phyloP scores from a whole-genome alignment of 2,113 vertebrate genomes.

The Charadrius vociferus region DNA sequence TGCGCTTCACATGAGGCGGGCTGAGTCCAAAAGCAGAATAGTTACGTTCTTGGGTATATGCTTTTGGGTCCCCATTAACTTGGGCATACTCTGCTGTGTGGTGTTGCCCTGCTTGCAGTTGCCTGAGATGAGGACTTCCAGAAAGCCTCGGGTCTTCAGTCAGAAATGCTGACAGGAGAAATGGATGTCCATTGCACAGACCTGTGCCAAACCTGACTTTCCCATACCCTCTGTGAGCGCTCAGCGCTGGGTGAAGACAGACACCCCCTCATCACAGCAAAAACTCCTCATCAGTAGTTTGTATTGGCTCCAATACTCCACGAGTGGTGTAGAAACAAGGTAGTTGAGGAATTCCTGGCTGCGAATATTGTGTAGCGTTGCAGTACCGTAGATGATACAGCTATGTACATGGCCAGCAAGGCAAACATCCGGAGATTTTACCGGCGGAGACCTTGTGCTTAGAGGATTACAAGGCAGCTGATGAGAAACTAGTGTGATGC shows the following conservation, averaged over 20 bases:
- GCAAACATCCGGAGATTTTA: not conserved
- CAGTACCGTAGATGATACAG: not conserved
- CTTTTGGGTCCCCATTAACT: not conserved
- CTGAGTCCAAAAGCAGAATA: not conserved
- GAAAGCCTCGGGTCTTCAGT: not conserved
- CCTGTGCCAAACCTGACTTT: not conserved
- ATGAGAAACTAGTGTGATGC: not conserved
- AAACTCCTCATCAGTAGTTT: not conserved
- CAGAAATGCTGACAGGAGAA: not conserved
- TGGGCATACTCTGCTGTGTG: not conserved
- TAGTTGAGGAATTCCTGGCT: not conserved
- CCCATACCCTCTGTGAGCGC: not conserved
- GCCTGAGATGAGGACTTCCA: not conserved
- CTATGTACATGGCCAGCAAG: not conserved
- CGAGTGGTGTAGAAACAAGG: not conserved
- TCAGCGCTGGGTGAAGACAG: not conserved
- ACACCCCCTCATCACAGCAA: not conserved
- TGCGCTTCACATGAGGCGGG: not conserved
- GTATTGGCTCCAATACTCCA: rapidly evolving
- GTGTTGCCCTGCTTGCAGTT: not conserved
- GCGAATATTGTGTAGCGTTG: not conserved
- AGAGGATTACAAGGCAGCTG: not conserved
- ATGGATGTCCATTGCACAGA: no score
- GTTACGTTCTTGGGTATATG: not conserved
- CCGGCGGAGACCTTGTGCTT: not conserved